These are phyloP conservation scores for Acrocyrtus sp. DNA, from an alignment of 2,888 invertebrate species.

Conservation along the genomic window DNA sequence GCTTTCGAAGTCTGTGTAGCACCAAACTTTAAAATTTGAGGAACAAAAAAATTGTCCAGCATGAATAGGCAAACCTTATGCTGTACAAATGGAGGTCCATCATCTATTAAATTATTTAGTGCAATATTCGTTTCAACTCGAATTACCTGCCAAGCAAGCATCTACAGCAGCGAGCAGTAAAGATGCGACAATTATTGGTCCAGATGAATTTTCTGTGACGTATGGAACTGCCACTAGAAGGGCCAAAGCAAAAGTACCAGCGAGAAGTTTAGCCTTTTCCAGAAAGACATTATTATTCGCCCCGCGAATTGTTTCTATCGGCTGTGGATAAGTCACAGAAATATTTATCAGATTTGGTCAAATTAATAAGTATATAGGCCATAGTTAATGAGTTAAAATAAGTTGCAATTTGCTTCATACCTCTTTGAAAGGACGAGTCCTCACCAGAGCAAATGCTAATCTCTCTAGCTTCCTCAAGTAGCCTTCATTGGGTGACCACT, in stretches of 20 bases:
- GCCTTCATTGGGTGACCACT: constrained; percentile 62
- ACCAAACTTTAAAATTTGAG: constrained; percentile 55
- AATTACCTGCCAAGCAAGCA: constrained; percentile 58
- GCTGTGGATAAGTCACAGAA: too few species aligned
- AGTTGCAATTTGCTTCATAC: constrained; percentile 26
- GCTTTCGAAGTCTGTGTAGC: constrained; percentile 62
- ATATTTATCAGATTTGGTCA: too few species aligned
- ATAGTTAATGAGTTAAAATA: too few species aligned
- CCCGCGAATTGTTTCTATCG: constrained; percentile 18
- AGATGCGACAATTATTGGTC: constrained; percentile 62
- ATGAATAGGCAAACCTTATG: not conserved
- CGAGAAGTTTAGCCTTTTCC: constrained; percentile 59
- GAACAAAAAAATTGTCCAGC: not conserved
- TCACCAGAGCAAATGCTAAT: constrained; percentile 61
- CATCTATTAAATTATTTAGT: constrained; percentile 1
- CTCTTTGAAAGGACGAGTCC: constrained; percentile 61
- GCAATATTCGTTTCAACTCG: too few species aligned
- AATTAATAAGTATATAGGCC: too few species aligned
- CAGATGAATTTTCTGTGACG: constrained; percentile 62
- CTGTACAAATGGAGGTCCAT: not conserved
- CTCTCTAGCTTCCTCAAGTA: constrained; percentile 62
- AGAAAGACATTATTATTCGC: constrained; percentile 53
- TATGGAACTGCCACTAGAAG: constrained; percentile 60
- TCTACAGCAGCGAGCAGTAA: constrained; percentile 60
- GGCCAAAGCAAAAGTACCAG: constrained; percentile 61